phyloP scores from a whole-genome alignment of 2,113 vertebrate genomes.

The Aspidoscelis tigris region DNA sequence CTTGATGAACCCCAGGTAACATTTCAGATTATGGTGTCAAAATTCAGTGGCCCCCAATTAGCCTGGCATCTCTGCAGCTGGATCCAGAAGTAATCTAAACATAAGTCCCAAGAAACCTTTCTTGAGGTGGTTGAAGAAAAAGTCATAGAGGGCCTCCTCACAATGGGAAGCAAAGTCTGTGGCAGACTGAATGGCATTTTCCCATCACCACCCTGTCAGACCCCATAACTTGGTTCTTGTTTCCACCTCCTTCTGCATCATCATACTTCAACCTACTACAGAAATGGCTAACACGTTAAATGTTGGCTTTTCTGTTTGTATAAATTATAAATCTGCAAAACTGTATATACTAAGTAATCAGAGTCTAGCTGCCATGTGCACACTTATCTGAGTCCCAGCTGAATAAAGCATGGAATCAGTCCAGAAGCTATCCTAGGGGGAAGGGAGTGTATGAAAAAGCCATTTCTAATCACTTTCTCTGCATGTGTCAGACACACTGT shows the following conservation, averaged over 20 bases:
- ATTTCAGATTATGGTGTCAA: too few relatives aligned
- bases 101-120: too few relatives aligned
- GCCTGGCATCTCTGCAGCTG: background rate
- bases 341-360: background rate
- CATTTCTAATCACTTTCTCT: conserved; percentile 21
- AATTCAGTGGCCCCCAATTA: background rate
- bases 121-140: too few relatives aligned
- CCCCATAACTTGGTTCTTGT: too few relatives aligned
- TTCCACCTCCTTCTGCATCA: background rate
- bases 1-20: too few relatives aligned
- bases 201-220: too few relatives aligned
- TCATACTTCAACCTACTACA: background rate
- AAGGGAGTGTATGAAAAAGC: background rate
- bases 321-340: conserved; percentile 3
- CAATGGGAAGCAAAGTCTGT: too few relatives aligned
- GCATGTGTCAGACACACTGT: background rate
- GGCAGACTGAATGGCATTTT: too few relatives aligned
- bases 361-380: background rate
- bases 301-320: background rate
- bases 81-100: too few relatives aligned
- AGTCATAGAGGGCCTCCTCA: too few relatives aligned
- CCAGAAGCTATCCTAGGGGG: background rate
- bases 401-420: conserved; percentile 12
- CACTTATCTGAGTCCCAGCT: conserved; percentile 18
- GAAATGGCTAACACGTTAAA: background rate